Evolutionary conservation across 1,140 invertebrate genomes (phyloP), one percentile per base, ranked within the genome.

Genomic region (Calliopsis andreniformis): DNA sequence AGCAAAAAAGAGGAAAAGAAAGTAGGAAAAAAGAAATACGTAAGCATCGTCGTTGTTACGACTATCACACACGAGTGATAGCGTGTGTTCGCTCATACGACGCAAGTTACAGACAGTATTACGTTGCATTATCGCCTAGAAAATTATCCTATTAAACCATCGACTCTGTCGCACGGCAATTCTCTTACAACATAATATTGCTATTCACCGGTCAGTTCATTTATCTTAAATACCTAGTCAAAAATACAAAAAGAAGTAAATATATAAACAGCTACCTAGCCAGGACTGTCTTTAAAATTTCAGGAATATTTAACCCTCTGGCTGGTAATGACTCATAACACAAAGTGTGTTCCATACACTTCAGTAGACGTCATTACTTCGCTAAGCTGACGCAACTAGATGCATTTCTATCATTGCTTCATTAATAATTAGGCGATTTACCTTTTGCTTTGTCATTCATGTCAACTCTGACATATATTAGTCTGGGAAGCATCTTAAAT

Each of bases 161-260:
- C 68, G 25, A 51, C 56, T 43, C 56, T 39, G 73, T 77, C 70
- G 2, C n/a, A 39, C 56, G 35, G 20, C 32, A 43, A 20, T 53
- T 67, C n/a, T 18, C 0, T 28, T 35, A 35, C 16, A 10, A 56
- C 20, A 56, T 55, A 72, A 56, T 55, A 72, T 64, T 51, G 8
- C 39, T 73, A 66, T 28, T 66, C 30, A 58, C 62, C 71, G 62
- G 39, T 75, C 71, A 67, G 71, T 75, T 67, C 62, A 18, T 67
- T 67, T 35, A 18, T 39, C 62, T 75, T 75, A 75, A 75, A 45
- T 67, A 47, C 45, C 71, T 75, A 75, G 12, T 56, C 62, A 35
- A 49, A n/a, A 55, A 16, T 66, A 45, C 23, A 66, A 35, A 73
- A 66, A 56, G 55, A 25, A 35, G 30, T 5, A 12, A 66, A 5